Evolutionary conservation across 2,113 vertebrate genomes (phyloP), one percentile per base, ranked within the genome.

Genomic region (Columba livia): DNA sequence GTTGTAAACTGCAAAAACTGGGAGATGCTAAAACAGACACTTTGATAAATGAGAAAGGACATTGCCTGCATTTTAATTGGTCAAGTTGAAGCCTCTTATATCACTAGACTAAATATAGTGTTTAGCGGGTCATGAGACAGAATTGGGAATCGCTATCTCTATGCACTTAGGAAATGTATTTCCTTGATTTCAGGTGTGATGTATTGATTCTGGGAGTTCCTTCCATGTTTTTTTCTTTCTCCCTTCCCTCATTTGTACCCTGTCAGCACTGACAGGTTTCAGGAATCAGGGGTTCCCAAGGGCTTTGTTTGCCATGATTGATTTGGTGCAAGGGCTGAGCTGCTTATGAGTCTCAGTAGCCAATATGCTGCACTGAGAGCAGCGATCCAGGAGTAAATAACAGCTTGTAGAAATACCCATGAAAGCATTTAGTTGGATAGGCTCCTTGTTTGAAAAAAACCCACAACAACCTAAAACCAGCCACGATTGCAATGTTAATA

Each of bases 31-130:
- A 71, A 80, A 12, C 69, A 85, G 92, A 66, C 56, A 2, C 79
- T 70, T 31, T 17, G 89, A 91, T 92, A 97, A 97, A 96, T 29
- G 82, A 82, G 79, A 71, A 73, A 12, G 90, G 53, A 92, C 20
- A 8, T 3, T 56, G 50, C 48, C 57, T 65, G 92, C 80, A 71
- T 96, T 96, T 95, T 94, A 93, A 97, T 48, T 87, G 79, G 48
- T 34, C 4, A 1, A 42, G 71, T 7, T 44, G 74, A 88, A 85
- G 67, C 92, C 61, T 70, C 32, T 38, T 82, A 85, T 70, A 79
- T 90, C 66, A 34, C 44, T 15, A 11, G 16, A 69, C 51, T 79
- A 88, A 95, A 73, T 71, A 26, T 2, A 25, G 66, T 53, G 64
- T 71, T 90, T 38, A 80, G 73, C 11, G 53, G 77, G 67, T 94